Evolutionary conservation across 1,140 invertebrate species (phyloP).

Genomic region (Ctenoplectra terminalis): DNA sequence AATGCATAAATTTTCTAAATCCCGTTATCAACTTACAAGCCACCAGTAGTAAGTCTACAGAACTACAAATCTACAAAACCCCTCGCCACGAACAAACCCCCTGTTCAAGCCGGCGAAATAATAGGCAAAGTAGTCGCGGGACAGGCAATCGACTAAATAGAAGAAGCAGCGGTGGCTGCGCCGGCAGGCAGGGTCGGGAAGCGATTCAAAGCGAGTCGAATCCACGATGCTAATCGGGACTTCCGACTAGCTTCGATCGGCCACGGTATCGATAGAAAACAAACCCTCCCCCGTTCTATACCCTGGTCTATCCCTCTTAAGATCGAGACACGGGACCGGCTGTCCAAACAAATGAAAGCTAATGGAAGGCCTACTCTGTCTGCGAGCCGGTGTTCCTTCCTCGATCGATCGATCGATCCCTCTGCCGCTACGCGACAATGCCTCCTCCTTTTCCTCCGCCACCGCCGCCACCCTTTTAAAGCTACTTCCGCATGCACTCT

Average conservation of each 20-base stretch:
- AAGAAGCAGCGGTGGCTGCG: conserved; percentile 6
- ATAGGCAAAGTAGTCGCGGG: conserved; percentile 31
- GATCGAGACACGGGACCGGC: conserved; percentile 67
- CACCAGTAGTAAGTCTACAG: not conserved
- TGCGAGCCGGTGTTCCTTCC: conserved; percentile 19
- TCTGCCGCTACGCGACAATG: conserved; percentile 2
- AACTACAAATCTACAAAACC: not conserved
- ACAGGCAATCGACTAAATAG: conserved; percentile 49
- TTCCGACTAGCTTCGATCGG: conserved; percentile 60
- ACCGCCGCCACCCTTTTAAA: conserved; percentile 8
- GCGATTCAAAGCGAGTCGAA: conserved; percentile 44
- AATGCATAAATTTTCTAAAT: not conserved
- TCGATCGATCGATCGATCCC: conserved; percentile 39
- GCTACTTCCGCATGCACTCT: conserved; percentile 36
- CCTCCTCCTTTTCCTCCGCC: not conserved
- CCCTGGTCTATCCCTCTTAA: conserved; percentile 41
- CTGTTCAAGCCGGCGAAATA: not conserved
- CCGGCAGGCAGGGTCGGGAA: conserved; percentile 8
- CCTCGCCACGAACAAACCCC: not conserved
- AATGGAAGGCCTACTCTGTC: conserved; percentile 65
- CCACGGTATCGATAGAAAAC: conserved; percentile 63
- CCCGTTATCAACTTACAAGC: not conserved
- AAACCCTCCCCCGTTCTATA: conserved; percentile 43
- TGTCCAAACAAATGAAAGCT: conserved; percentile 73
- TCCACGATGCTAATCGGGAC: conserved; percentile 66